Percentiles rank a stretch among this genome's conserved stretches.
Conservation (phyloP, 2,888 invertebrate genomes). For the Orthosia gracilis region DNA sequence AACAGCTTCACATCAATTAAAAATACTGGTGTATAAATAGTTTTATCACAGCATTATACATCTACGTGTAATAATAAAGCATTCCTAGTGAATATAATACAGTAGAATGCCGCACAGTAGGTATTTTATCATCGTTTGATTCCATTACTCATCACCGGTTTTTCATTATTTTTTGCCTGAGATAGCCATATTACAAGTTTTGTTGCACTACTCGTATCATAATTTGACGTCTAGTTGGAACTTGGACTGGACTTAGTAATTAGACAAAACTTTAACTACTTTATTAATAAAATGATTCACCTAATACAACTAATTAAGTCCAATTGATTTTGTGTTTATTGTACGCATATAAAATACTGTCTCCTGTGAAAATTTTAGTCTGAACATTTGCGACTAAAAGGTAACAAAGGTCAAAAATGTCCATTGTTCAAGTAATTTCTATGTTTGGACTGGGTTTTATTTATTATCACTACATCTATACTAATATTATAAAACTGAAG, state of each 20-base stretch:
- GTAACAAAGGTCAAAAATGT: slow-evolving; percentile 33
- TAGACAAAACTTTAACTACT: slow-evolving; percentile 33
- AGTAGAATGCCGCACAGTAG: slow-evolving; percentile 22
- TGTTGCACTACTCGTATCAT: slow-evolving; percentile 32
- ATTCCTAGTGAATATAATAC: slow-evolving; percentile 39
- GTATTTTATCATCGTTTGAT: slow-evolving; percentile 58
- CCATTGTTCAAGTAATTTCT: slow-evolving; percentile 29
- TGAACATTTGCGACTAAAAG: slow-evolving; percentile 16
- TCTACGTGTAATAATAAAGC: slow-evolving; percentile 39
- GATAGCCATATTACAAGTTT: slow-evolving; percentile 59
- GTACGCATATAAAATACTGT: slow-evolving; percentile 2
- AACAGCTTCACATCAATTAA: slow-evolving; percentile 52
- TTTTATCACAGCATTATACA: slow-evolving; percentile 49
- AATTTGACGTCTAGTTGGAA: slow-evolving; percentile 41
- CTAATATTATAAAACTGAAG: too few relatives aligned
- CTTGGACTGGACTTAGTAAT: slow-evolving; percentile 38
- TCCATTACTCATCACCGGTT: slow-evolving; percentile 66
- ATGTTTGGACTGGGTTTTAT: slow-evolving; percentile 12
- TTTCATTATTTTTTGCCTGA: slow-evolving; percentile 59
- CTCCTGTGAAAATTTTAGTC: slow-evolving; percentile 8
- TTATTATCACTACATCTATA: slow-evolving; percentile 1
- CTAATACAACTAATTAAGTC: slow-evolving; percentile 1
- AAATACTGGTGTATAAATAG: slow-evolving; percentile 49
- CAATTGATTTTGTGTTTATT: slow-evolving; percentile 22
- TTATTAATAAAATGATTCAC: slow-evolving; percentile 29